Conservation (phyloP, 2,113 vertebrate species). For the Corythornis cristatus region DNA sequence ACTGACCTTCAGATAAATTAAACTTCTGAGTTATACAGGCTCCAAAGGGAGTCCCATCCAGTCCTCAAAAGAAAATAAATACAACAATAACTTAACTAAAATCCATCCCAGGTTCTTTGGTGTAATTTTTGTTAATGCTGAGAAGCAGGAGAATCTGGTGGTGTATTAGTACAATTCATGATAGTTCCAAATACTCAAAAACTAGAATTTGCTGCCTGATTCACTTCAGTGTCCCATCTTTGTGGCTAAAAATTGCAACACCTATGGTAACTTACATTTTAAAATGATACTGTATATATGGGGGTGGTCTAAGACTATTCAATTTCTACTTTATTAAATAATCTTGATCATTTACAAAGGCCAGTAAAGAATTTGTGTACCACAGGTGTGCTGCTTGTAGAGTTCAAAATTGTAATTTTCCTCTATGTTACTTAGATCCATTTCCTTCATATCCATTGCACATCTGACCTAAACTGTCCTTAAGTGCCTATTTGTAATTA, state of each 20-base stretch:
- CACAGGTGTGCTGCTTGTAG: not conserved
- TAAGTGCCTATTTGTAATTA: constrained; percentile 44
- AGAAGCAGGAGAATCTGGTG: constrained; percentile 58
- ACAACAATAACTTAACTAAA: constrained; percentile 67
- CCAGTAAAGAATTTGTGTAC: not conserved
- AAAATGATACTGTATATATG: not conserved
- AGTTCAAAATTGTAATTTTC: not conserved
- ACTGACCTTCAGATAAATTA: constrained; percentile 65
- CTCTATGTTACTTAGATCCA: not conserved
- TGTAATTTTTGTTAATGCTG: constrained; percentile 55
- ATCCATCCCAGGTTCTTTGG: constrained; percentile 66
- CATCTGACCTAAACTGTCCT: constrained; percentile 15
- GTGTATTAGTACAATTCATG: constrained; percentile 24
- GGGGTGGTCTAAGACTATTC: not conserved
- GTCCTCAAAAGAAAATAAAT: constrained; percentile 68
- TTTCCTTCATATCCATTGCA: constrained; percentile 13
- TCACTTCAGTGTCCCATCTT: not conserved
- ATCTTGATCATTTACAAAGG: constrained; percentile 3
- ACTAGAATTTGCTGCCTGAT: constrained; percentile 35
- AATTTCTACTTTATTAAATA: constrained; percentile 19
- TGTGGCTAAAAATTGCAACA: constrained; percentile 19
- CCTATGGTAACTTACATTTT: not conserved
- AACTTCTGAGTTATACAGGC: constrained; percentile 56
- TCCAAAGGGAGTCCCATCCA: constrained; percentile 62
- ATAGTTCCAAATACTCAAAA: constrained; percentile 20